Base-by-base conservation (phyloP, 2,797 vertebrate species). In the Psittacula derbiana region DNA sequence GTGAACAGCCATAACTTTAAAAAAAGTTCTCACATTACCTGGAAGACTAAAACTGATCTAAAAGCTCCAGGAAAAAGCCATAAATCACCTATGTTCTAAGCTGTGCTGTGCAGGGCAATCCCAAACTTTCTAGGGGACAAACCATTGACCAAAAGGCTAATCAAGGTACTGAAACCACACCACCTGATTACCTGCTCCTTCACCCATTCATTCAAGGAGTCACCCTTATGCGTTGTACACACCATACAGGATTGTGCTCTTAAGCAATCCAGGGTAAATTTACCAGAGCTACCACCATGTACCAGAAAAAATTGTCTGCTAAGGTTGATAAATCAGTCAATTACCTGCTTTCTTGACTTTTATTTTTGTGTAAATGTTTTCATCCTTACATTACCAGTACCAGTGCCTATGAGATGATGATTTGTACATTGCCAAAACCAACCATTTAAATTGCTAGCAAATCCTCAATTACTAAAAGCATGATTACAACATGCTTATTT, bases 331-430 rank as follows among this genome's bases (percentile, higher is more conserved):
- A 97, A 98, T 96, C 33, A 3, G 95, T 94, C 90, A 93, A 97
- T 98, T 97, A 97, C 94, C 95, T 97, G 96, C 95, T 98, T 97
- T 94, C 95, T 90, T 97, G 95, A 94, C 95, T 98, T 97, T 96
- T 95, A 97, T 95, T 97, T 96, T 93, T 95, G 82, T 95, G 86
- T 94, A 97, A 97, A 97, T 96, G 96, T 97, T 97, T 97, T 97
- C 95, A 91, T 93, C 75, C 52, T 94, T 92, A 95, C 62, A 91
- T 95, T 93, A 96, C 84, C 92, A 94, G 90, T 92, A 95, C 84
- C 94, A 92, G 79, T 95, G 97, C 64, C 64, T 95, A n/a, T 65
- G 93, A 86, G 80, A 97, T 88, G 95, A 96, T 8, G 4, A 96
- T 75, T 78, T 18, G 69, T 94, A 90, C 44, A 12, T 76, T 97